These are phyloP conservation scores for Tachina lurida DNA, from an alignment of 2,888 invertebrate genomes.

Conservation along the genomic window DNA sequence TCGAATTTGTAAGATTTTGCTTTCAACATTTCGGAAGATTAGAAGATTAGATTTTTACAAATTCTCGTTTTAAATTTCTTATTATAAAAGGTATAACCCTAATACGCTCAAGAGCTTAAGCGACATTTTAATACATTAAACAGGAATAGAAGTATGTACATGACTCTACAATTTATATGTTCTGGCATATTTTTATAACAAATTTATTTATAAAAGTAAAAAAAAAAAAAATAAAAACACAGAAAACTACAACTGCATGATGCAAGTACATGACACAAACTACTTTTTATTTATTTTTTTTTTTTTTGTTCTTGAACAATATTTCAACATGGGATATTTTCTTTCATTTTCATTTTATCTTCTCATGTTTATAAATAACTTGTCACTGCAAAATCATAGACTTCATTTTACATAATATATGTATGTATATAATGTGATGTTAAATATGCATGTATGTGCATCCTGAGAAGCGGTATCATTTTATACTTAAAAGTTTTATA, in stretches of 20 bases:
- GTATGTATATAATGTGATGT: neutral
- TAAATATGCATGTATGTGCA: neutral
- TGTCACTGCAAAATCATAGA: conserved; percentile 42
- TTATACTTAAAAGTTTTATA: neutral
- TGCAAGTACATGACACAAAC: conserved; percentile 25
- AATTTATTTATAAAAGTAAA: conserved; percentile 24
- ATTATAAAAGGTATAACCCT: neutral
- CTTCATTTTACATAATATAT: neutral
- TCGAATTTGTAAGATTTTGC: too few species aligned
- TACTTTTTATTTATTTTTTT: conserved; percentile 5
- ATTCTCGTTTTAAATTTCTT: too few species aligned
- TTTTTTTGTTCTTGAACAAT: neutral
- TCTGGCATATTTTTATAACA: conserved; percentile 3
- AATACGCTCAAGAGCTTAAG: neutral
- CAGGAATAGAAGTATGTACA: neutral
- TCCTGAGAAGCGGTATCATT: neutral
- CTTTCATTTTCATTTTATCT: conserved; percentile 2
- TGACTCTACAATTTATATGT: neutral
- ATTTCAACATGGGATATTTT: conserved; percentile 10
- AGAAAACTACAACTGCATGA: conserved; percentile 28
- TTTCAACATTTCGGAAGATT: too few species aligned
- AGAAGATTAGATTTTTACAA: too few species aligned
- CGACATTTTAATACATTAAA: neutral
- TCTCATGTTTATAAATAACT: conserved; percentile 42
- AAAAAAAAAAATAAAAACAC: conserved; percentile 30